phyloP scores from a whole-genome alignment of 2,113 vertebrate genomes.

The Ctenomys sociabilis region DNA sequence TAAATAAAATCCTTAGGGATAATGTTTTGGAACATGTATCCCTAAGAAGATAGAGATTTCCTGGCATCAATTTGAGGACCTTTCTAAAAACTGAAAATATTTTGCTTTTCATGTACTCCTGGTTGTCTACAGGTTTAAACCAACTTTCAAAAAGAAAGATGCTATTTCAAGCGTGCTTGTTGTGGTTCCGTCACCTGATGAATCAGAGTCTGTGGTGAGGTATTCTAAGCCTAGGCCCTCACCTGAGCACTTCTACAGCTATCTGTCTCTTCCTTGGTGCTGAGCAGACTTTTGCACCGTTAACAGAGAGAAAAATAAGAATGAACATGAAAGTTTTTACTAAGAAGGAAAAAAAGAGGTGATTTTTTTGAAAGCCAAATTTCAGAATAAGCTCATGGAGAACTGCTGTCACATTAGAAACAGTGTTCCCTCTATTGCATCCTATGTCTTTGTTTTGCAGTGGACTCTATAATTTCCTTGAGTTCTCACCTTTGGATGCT shows the following conservation, averaged over 20 bases:
- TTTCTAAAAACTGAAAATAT: conserved; percentile 60
- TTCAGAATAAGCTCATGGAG: conserved; percentile 47
- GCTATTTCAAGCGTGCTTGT: not conserved
- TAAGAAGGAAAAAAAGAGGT: conserved; percentile 10
- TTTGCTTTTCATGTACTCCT: conserved; percentile 38
- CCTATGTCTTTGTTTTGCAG: not conserved
- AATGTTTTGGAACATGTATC: conserved; percentile 33
- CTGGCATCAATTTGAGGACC: conserved; percentile 46
- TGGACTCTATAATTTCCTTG: not conserved
- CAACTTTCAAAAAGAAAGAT: conserved; percentile 27
- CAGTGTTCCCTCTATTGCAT: not conserved
- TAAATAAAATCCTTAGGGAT: conserved; percentile 55
- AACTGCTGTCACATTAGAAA: not conserved
- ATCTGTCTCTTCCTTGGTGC: not conserved
- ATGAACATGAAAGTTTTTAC: not conserved
- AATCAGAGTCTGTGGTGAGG: not conserved
- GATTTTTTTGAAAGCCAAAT: conserved; percentile 37
- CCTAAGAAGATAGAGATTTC: not conserved
- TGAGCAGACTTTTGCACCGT: not conserved
- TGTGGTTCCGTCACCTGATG: not conserved
- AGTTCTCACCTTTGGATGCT: conserved; percentile 24
- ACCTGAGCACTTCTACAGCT: not conserved
- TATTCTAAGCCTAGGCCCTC: conserved; percentile 11
- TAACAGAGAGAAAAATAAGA: conserved; percentile 11
- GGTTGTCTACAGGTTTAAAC: conserved; percentile 43